phyloP scores from a whole-genome alignment of 2,113 vertebrate species.

The Hydrochoerus hydrochaeris region DNA sequence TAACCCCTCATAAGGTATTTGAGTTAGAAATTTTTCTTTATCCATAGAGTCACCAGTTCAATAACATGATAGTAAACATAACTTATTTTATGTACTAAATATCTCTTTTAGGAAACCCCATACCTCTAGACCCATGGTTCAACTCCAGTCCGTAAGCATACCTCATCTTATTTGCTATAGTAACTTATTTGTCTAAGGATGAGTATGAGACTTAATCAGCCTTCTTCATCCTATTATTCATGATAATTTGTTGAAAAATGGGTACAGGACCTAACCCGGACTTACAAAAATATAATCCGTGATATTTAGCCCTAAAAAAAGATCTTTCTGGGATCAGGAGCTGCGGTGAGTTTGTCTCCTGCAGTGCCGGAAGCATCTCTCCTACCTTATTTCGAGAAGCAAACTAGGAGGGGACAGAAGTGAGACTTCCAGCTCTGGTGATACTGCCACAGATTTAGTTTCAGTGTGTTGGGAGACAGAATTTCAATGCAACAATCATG shows the following conservation, averaged over 20 bases:
- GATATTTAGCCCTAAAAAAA: not conserved
- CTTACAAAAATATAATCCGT: not conserved
- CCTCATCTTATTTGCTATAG: not conserved
- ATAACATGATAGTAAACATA: not conserved
- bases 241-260: not conserved
- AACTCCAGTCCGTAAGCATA: not conserved
- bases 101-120: not conserved
- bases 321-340: not conserved
- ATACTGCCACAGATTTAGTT: not conserved
- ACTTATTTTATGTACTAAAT: not conserved
- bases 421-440: not conserved
- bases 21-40: not conserved
- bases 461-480: not conserved
- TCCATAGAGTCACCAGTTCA: not conserved
- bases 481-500: not conserved
- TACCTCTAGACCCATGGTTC: not conserved
- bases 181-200: not conserved
- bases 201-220: not conserved
- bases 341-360: not conserved
- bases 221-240: not conserved
- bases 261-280: not conserved
- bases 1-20: not conserved
- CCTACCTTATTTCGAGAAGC: not conserved
- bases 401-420: too few relatives aligned
- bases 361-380: not conserved